phyloP scores from a whole-genome alignment of 2,888 invertebrate genomes.

The Clistopyga incitator region DNA sequence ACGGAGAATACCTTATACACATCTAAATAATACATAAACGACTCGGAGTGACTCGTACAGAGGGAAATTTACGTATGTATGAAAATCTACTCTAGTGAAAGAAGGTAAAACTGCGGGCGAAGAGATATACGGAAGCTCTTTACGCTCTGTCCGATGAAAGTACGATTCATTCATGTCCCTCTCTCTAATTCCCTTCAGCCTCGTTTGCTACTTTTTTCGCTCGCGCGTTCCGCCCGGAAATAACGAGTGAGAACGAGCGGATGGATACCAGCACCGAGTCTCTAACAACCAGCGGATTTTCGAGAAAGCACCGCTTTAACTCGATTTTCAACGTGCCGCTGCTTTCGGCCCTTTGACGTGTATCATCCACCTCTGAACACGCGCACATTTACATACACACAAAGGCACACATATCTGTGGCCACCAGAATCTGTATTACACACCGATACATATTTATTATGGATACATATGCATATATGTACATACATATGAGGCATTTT shows the following conservation, averaged over 20 bases:
- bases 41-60: conserved; percentile 2
- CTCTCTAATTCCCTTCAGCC: background rate
- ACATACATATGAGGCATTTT: background rate
- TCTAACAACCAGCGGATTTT: conserved; percentile 52
- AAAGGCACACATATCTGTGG: conserved; percentile 51
- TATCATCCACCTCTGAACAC: conserved; percentile 26
- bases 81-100: conserved; percentile 7
- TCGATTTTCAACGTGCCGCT: conserved; percentile 76
- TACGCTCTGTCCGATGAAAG: conserved; percentile 16
- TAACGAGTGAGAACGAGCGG: conserved; percentile 9
- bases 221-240: conserved; percentile 17
- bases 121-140: background rate
- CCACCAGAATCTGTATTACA: conserved; percentile 37
- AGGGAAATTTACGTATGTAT: background rate
- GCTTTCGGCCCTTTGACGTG: conserved; percentile 76
- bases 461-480: background rate
- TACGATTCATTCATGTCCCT: conserved; percentile 10
- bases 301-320: conserved; percentile 70
- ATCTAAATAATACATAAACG: background rate
- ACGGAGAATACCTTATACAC: background rate
- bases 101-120: background rate
- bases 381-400: conserved; percentile 38
- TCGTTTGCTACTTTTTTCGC: conserved; percentile 2
- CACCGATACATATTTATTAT: conserved; percentile 10
- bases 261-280: conserved; percentile 44